Base-by-base conservation (phyloP, 2,888 invertebrate species). In the Sepioteuthis lessoniana region DNA sequence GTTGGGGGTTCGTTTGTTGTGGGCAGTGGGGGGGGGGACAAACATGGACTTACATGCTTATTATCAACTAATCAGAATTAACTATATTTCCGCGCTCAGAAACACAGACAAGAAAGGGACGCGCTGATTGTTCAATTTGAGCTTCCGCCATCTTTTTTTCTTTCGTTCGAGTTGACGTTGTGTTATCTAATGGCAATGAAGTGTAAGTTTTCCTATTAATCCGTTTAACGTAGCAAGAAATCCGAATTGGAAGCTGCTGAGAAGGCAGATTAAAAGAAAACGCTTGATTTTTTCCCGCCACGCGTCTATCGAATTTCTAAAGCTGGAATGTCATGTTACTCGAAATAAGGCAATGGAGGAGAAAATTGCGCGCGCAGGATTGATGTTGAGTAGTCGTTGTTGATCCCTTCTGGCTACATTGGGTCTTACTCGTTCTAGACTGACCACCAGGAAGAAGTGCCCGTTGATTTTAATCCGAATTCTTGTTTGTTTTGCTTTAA, bases 141-240 rank as follows among this genome's bases (percentile, higher is more conserved):
- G n/a, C n/a, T 16, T 76, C n/a, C 76, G 10, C 10, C 19, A n/a
- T 76, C 16, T n/a, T 13, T 76, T n/a, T n/a, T n/a, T n/a, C 8
- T 76, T 76, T 13, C 0, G 5, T 55, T 55, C 3, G 5, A n/a
- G 13, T n/a, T 76, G 16, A 16, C 31, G 16, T 19, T n/a, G n/a
- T 76, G 76, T n/a, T 76, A n/a, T n/a, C 76, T n/a, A n/a, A 76
- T n/a, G 76, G 76, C 76, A 76, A n/a, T n/a, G 76, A 76, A 76
- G 76, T 76, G 76, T 76, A 76, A 76, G 76, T 76, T 76, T 76
- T 76, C 76, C 76, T 76, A 76, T 76, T 76, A 76, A 76, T 76
- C 76, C 31, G 10, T n/a, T 76, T 76, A 76, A 76, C 76, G 76
- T 76, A 76, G 76, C 76, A 76, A 76, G 76, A 76, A 76, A 76